Base-by-base conservation (phyloP, 2,888 invertebrate genomes). In the Meghimatium bilineatum region DNA sequence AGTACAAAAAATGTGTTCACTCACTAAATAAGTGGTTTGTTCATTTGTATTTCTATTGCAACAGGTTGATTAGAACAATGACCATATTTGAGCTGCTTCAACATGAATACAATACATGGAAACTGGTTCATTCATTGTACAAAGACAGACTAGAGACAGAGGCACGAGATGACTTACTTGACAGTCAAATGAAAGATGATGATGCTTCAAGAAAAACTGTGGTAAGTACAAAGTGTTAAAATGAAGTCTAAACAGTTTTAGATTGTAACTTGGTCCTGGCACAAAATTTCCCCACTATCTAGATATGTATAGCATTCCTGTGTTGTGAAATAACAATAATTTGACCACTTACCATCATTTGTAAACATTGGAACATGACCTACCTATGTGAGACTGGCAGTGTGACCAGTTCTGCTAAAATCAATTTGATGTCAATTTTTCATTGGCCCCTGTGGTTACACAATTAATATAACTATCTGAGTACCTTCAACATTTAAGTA, bases 101-200 rank as follows among this genome's bases (percentile, higher is more conserved):
- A 86, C 96, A 96, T 90, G 98, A 98, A 93, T 95, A 96, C 56
- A 96, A 97, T 91, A 97, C 97, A 0, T 98, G 98, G 98, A 95
- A 97, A 88, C 94, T 98, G 38, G 92, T 98, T 10, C 95, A 96
- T 89, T 96, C 96, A 86, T 94, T 98, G 26, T 97, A 96, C 93
- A 95, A 96, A 88, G 97, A 98, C 94, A 95, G 97, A 44, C 94
- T 97, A 76, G 94, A 94, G 72, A 91, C 91, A 0, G 88, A 92
- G n/a, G 82, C 88, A 60, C 83, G 86, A 66, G 87, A 88, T 8
- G 88, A 89, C 0, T n/a, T 56, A 12, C 49, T 76, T 66, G 71
- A 78, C 52, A 49, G 67, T 36, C 49, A 74, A n/a, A 84, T 84
- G 84, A 56, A 72, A 49, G 84, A 75, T 86, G 91, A 93, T 79